Evolutionary conservation across 2,797 vertebrate species (phyloP).

Genomic region (Enteromius paludinosus): DNA sequence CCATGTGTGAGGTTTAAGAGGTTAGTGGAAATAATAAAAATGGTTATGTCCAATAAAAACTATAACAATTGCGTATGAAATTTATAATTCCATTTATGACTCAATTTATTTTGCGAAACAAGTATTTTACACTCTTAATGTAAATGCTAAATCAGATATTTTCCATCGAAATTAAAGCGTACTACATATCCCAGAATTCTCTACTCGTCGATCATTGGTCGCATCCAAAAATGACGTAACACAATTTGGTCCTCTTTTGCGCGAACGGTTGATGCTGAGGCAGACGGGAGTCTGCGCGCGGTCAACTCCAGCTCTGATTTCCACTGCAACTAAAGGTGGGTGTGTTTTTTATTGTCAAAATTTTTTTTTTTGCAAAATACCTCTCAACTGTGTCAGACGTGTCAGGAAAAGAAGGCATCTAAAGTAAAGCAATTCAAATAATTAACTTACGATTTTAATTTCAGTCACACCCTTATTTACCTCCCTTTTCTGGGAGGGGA

Average conservation of each 20-base stretch:
- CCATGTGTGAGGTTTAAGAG: not conserved
- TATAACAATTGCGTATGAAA: not conserved
- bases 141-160: not conserved
- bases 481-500: not conserved
- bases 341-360: conserved; percentile 37
- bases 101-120: not conserved
- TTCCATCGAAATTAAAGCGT: not conserved
- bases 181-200: conserved; percentile 55
- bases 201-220: not conserved
- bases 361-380: not conserved
- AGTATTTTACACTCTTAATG: not conserved
- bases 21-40: not conserved
- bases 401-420: not conserved
- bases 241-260: conserved; percentile 62
- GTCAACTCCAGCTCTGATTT: not conserved
- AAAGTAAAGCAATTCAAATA: not conserved
- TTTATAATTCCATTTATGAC: not conserved
- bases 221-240: conserved; percentile 49
- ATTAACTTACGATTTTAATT: not conserved
- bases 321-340: conserved; percentile 56
- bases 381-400: not conserved
- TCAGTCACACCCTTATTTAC: not conserved
- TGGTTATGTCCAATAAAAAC: not conserved
- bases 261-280: conserved; percentile 56
- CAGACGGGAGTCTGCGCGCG: conserved; percentile 56